Conservation (phyloP, 2,797 vertebrate genomes). For the Limnodromus scolopaceus region DNA sequence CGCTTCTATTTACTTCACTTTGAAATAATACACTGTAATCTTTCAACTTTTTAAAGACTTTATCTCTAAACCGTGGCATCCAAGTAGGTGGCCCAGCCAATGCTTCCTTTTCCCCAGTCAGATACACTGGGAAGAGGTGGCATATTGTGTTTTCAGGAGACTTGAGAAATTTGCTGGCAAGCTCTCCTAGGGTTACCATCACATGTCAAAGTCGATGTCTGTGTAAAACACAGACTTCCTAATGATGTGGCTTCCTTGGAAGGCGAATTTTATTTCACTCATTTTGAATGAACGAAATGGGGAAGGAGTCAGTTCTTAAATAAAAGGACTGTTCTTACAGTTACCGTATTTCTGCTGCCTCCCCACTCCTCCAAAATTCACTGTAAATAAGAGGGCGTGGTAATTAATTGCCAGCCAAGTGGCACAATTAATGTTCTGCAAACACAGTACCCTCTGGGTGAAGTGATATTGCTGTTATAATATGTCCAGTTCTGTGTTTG, state of each 20-base stretch:
- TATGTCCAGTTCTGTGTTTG: not conserved
- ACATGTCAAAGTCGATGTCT: not conserved
- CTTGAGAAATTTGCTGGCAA: not conserved
- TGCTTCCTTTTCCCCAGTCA: not conserved
- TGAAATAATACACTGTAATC: not conserved
- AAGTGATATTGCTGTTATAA: not conserved
- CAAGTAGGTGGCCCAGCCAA: not conserved
- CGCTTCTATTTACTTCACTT: not conserved
- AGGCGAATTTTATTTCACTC: not conserved
- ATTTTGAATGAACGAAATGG: not conserved
- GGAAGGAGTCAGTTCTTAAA: not conserved
- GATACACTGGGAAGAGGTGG: not conserved
- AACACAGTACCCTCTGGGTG: not conserved
- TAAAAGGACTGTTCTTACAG: not conserved
- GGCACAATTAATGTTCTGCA: not conserved
- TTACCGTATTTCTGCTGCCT: not conserved
- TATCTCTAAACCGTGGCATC: not conserved
- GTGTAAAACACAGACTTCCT: not conserved
- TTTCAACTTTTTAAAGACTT: not conserved
- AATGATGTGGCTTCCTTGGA: not conserved
- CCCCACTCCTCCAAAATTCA: not conserved
- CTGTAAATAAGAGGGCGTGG: not conserved
- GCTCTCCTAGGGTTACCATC: not conserved
- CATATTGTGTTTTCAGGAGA: not conserved
- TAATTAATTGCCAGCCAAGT: not conserved